phyloP scores from a whole-genome alignment of 2,113 vertebrate genomes.

The Apeltes quadracus region DNA sequence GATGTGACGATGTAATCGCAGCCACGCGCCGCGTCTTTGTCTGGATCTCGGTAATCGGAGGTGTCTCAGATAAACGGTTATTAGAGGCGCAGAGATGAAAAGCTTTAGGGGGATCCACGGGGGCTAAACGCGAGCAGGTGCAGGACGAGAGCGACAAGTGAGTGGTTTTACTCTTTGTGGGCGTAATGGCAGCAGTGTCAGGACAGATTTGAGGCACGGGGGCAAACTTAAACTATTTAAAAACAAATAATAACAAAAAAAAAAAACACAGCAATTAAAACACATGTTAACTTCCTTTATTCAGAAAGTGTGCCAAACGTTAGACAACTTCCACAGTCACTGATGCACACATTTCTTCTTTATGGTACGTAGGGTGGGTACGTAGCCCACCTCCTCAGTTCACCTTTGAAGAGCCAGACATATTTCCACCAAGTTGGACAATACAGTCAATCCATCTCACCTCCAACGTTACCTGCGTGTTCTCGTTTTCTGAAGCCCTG shows the following conservation, averaged over 20 bases:
- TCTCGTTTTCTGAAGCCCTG: not conserved
- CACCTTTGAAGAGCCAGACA: not conserved
- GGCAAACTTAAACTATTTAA: no score
- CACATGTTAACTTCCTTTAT: no score
- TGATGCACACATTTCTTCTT: not conserved
- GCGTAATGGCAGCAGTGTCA: no score
- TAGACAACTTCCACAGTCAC: not conserved
- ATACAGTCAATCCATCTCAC: not conserved
- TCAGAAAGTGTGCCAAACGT: not conserved
- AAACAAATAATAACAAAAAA: no score
- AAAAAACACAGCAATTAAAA: not conserved
- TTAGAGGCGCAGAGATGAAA: conserved; percentile 1
- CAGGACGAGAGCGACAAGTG: conserved; percentile 24
- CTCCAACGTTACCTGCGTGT: not conserved
- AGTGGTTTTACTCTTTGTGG: not conserved
- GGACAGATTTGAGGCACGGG: not conserved
- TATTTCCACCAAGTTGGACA: not conserved
- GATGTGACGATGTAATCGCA: conserved; percentile 15
- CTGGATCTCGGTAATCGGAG: conserved; percentile 7
- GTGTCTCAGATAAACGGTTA: conserved; percentile 21
- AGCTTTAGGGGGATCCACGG: not conserved
- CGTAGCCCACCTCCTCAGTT: no score
- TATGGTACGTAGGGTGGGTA: no score
- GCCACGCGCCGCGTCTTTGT: not conserved
- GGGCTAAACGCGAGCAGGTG: not conserved